Evolutionary conservation across 2,888 invertebrate species (phyloP), one percentile per base, ranked within the genome.

Genomic region (Cheiracanthium punctorium): DNA sequence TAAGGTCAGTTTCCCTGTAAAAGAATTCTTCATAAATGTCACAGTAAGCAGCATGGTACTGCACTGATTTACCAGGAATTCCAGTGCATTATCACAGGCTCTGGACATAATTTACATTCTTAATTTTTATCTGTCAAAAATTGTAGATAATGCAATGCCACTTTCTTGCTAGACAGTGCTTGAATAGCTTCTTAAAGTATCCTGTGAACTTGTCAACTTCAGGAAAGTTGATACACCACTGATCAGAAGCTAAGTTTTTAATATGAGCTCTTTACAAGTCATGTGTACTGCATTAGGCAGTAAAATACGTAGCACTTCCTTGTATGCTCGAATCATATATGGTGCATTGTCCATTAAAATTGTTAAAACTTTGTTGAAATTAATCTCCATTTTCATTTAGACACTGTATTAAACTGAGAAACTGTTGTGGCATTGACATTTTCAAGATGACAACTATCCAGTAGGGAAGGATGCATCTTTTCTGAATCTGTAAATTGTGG

Each of bases 21-120:
- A 24, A 28, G 12, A 24, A 65, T 24, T 65, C 65, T 65, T 10
- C 17, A 24, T 58, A 65, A 65, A 65, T n/a, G 28, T 65, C 4
- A 4, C 65, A 29, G 65, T 24, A 65, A 10, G 28, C 17, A 65
- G 65, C 20, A 65, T 17, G 30, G 65, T 65, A 65, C 65, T 65
- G 65, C 28, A 65, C 65, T 65, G 10, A 65, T 65, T 65, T 2
- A 65, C 65, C 12, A 65, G 65, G 65, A 65, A 65, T 65, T 65
- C 24, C 65, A 65, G 24, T 12, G 65, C 24, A 17, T 65, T 29
- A 10, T 65, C 30, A 65, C 14, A 4, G 30, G 65, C 24, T 20
- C 65, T 65, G 28, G 67, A 20, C 29, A 65, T 7, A 41, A 24
- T 65, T 32, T 85, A n/a, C 33, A 24, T 48, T 71, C 20, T 77